Base-by-base conservation (phyloP, 1,140 invertebrate species). In the Drosophila busckii region DNA sequence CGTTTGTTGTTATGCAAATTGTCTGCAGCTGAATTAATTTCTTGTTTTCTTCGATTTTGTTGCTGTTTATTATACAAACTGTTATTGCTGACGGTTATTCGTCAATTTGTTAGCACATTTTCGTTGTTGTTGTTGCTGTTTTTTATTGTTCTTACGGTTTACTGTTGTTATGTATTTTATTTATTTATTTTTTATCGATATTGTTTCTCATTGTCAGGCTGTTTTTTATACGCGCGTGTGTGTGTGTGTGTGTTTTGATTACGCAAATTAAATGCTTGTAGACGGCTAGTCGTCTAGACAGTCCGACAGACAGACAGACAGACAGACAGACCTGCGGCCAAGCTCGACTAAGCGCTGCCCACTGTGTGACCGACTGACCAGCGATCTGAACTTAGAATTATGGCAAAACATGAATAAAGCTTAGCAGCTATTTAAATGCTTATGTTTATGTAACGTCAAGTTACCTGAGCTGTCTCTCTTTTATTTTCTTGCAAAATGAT, bases 251-350 rank as follows among this genome's bases (percentile, higher is more conserved):
- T 71, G 50, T 73, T 78, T 80, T 78, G 73, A 78, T 78, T 78
- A 78, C 68, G 73, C 73, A 78, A 78, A 80, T 80, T 78, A 65
- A 78, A 78, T 62, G 63, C 73, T 73, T 78, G 73, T 78, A 78
- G 73, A 71, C 68, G 22, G 32, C 26, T 42, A 58, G 26, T 20
- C 50, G 50, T 23, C 9, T 16, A 37, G 34, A 55, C 16, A 8
- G 25, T n/a, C 12, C 26, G 6, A 17, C 15, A 15, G 29, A n/a
- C 26, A 28, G 26, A 49, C 31, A 44, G 41, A 29, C 49, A 53
- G 50, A 59, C 49, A 41, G 3, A 17, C 12, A 12, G 16, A 41
- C 38, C n/a, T n/a, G n/a, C n/a, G n/a, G n/a, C n/a, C n/a, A n/a
- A n/a, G n/a, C n/a, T n/a, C n/a, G n/a, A n/a, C n/a, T n/a, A n/a